These are phyloP conservation scores for Hirundichthys speculiger DNA, from an alignment of 2,113 vertebrate genomes.

Conservation along the genomic window DNA sequence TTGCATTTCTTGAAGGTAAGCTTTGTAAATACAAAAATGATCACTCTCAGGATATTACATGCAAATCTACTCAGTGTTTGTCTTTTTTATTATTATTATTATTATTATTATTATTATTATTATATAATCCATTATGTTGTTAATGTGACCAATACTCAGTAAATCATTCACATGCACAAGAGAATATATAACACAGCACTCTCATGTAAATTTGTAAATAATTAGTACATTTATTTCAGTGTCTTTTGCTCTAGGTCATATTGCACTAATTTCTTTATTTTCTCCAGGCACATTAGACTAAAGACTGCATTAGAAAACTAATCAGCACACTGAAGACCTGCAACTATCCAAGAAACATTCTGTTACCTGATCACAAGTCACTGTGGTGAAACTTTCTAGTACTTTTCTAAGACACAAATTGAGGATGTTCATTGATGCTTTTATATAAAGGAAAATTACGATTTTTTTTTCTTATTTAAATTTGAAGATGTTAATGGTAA, in stretches of 20 bases:
- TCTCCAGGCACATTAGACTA: slow-evolving; percentile 69
- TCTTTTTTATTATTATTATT: too few relatives aligned
- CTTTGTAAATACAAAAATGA: neutral
- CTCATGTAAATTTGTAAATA: neutral
- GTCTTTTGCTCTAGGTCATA: neutral
- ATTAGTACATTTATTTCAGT: neutral
- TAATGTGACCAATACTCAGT: too few relatives aligned
- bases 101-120: too few relatives aligned
- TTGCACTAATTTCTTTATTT: slow-evolving; percentile 20
- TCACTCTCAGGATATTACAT: neutral
- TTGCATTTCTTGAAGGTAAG: slow-evolving; percentile 96
- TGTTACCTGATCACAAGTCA: neutral
- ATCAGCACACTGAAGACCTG: neutral
- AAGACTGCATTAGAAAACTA: slow-evolving; percentile 19
- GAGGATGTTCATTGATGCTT: slow-evolving; percentile 42
- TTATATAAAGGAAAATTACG: slow-evolving; percentile 33
- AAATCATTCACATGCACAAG: too few relatives aligned
- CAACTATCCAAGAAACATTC: slow-evolving; percentile 16
- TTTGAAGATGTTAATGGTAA: slow-evolving; percentile 17
- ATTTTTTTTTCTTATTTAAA: slow-evolving; percentile 34
- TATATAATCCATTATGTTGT: too few relatives aligned
- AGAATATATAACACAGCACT: neutral
- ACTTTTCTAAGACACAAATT: slow-evolving; percentile 39
- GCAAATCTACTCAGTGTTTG: neutral
- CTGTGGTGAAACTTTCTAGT: slow-evolving; percentile 19